Evolutionary conservation across 2,113 vertebrate genomes (phyloP), one percentile per base, ranked within the genome.

Genomic region (Marmota flaviventris): DNA sequence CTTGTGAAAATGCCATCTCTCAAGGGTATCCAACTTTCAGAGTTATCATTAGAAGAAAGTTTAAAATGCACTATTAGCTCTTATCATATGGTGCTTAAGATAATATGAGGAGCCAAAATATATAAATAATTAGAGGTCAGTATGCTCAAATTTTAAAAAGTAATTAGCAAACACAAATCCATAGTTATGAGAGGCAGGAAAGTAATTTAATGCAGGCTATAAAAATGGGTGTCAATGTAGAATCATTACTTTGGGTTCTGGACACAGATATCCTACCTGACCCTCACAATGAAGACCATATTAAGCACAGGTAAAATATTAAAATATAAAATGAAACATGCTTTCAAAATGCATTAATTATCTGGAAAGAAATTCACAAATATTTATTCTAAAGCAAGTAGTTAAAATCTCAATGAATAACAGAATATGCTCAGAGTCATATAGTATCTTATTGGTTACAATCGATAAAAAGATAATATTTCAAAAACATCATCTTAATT

Each of bases 251-350:
- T 83, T 76, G 5, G 3, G 75, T 86, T 82, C 24, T 93, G 69
- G 12, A 39, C 17, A 39, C 22, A 67, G 9, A 85, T 45, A 69
- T 53, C 39, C 45, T 85, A 7, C 42, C 12, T 89, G 42, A 72
- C 34, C 1, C 20, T 67, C 39, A 93, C 42, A 18, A 37, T 77
- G 24, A 97, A 89, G 37, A 37, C 3, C 73, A 77, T 2, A 11
- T 89, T 78, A 91, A 96, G 56, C 77, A 22, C 37, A 77, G 16
- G 37, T 16, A 79, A 81, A 91, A 85, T 51, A 72, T 39, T 86
- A 83, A 86, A 53, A 78, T 4, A 95, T 16, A 94, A 77, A 89
- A 48, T 24, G 1, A 86, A 96, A 65, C 16, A 29, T 34, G 5
- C 61, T 86, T 77, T 65, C 56, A 45, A 77, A 92, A 39, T 34